phyloP scores from a whole-genome alignment of 2,113 vertebrate species.

The Cygnus buccinator region DNA sequence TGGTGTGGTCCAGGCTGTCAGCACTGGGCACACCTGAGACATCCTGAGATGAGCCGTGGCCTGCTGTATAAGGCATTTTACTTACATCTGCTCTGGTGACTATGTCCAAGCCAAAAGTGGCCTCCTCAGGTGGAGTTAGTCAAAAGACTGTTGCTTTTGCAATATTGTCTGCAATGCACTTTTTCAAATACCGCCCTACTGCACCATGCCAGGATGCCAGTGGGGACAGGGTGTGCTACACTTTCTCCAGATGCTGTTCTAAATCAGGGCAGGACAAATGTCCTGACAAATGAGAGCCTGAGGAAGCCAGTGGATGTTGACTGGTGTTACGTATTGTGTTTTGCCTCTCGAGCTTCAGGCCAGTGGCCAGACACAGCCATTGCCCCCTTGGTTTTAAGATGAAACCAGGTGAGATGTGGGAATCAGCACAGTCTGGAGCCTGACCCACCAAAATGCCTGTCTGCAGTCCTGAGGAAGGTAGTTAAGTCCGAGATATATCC shows the following conservation, averaged over 20 bases:
- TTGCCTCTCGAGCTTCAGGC: rapidly evolving
- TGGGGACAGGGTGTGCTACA: neutral
- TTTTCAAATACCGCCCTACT: neutral
- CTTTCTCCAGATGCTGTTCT: neutral
- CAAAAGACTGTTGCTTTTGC: neutral
- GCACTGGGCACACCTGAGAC: neutral
- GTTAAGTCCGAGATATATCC: neutral
- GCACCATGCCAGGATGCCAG: neutral
- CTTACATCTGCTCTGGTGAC: neutral
- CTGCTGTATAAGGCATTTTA: neutral
- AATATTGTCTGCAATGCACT: rapidly evolving
- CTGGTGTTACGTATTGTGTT: neutral
- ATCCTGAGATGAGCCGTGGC: neutral
- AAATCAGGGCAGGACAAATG: neutral
- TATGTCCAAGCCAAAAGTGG: neutral
- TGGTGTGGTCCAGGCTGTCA: neutral
- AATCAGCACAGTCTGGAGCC: neutral
- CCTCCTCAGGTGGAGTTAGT: neutral
- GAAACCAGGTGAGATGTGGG: neutral
- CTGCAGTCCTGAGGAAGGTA: neutral
- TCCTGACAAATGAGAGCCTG: neutral
- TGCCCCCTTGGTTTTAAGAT: neutral
- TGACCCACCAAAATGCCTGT: neutral
- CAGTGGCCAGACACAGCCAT: neutral
- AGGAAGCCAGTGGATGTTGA: neutral